Evolutionary conservation across 2,113 vertebrate genomes (phyloP), one percentile per base, ranked within the genome.

Genomic region (pig (Sus scrofa)): DNA sequence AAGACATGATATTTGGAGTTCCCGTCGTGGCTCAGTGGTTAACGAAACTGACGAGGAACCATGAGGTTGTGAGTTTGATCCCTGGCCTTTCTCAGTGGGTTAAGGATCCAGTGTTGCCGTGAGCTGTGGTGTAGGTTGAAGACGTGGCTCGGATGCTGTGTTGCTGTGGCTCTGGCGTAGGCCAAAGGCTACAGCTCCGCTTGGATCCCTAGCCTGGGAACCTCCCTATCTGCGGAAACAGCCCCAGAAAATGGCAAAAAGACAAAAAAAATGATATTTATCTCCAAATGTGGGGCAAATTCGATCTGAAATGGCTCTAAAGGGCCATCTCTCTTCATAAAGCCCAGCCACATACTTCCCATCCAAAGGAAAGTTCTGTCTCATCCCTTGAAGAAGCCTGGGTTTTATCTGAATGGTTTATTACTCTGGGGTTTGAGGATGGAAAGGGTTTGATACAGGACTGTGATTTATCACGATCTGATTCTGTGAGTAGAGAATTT

Each of bases 201-300:
- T n/a, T n/a, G n/a, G n/a, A n/a, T n/a, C n/a, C n/a, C n/a, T n/a
- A n/a, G n/a, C n/a, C n/a, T n/a, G n/a, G n/a, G n/a, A n/a, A n/a
- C n/a, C n/a, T n/a, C n/a, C n/a, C n/a, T n/a, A n/a, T n/a, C n/a
- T n/a, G n/a, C n/a, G n/a, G n/a, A n/a, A n/a, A n/a, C n/a, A n/a
- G n/a, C n/a, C n/a, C n/a, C n/a, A n/a, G n/a, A n/a, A n/a, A n/a
- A n/a, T n/a, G n/a, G n/a, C n/a, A n/a, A n/a, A n/a, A n/a, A n/a
- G n/a, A n/a, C n/a, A n/a, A n/a, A n/a, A 98, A 86, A 87, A 96
- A 96, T 98, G 95, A 96, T 91, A 94, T 97, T 97, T 98, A 96
- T 97, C 94, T 98, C 84, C 50, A 73, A 82, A 73, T 77, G 39
- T 96, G 74, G 67, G 93, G 97, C 56, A 97, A 97, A 97, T 86